Evolutionary conservation across 2,113 vertebrate species (phyloP).

Genomic region (Guaruba guarouba): DNA sequence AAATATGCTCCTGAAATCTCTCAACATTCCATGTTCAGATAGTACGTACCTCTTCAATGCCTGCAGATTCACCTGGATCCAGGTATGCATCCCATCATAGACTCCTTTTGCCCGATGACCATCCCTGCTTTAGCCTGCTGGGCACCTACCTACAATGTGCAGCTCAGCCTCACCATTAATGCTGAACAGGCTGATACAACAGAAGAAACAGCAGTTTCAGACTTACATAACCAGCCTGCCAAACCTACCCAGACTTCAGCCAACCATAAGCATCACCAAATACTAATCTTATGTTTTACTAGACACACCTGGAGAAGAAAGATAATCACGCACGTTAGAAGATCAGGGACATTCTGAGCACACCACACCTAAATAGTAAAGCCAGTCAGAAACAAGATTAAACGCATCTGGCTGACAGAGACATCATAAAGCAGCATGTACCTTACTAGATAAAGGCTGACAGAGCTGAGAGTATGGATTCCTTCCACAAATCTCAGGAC

Average conservation of each 20-base stretch:
- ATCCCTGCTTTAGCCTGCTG: not conserved
- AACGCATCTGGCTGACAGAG: not conserved
- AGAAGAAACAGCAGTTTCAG: not conserved
- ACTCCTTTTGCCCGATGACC: not conserved
- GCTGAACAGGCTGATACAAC: not conserved
- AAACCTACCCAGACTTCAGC: slow-evolving; percentile 34
- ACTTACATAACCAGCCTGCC: slow-evolving; percentile 30
- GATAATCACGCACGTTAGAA: not conserved
- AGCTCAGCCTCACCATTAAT: not conserved
- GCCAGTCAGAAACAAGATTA: not conserved
- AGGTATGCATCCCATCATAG: not conserved
- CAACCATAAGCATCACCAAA: slow-evolving; percentile 32
- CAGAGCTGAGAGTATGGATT: not conserved
- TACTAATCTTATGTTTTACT: not conserved
- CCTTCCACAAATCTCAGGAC: not conserved
- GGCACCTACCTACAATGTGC: not conserved
- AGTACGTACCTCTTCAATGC: not conserved
- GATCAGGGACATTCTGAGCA: not conserved
- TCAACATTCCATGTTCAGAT: not conserved
- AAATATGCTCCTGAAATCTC: not conserved
- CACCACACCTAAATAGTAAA: not conserved
- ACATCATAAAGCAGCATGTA: not conserved
- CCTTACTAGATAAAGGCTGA: not conserved
- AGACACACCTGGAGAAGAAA: slow-evolving; percentile 11
- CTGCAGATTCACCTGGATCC: not conserved